phyloP scores from a whole-genome alignment of 2,797 vertebrate species.

The Alfaro cultratus region DNA sequence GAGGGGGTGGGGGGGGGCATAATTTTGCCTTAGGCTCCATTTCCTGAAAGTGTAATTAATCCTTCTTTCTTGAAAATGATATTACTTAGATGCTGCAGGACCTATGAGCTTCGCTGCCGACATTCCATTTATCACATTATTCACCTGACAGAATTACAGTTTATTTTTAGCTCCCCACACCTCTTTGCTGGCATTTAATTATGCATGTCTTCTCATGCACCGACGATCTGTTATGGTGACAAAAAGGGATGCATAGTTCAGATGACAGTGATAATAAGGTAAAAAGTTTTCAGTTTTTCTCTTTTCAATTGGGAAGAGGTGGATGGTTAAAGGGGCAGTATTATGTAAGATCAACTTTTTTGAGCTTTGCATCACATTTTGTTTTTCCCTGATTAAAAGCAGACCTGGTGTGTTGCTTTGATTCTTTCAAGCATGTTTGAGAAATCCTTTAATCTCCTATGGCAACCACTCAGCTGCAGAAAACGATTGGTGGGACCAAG shows the following conservation, averaged over 20 bases:
- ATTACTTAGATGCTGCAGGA: constrained; percentile 75
- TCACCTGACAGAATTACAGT: constrained; percentile 75
- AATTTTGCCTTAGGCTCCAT: constrained; percentile 61
- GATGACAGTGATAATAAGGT: constrained; percentile 22
- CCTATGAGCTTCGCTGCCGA: constrained; percentile 64
- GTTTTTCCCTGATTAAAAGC: too few relatives aligned
- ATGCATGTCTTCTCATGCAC: constrained; percentile 66
- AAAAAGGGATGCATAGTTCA: constrained; percentile 34
- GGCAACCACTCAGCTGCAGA: too few relatives aligned
- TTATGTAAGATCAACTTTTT: too few relatives aligned
- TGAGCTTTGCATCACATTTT: too few relatives aligned
- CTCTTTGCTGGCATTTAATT: constrained; percentile 74
- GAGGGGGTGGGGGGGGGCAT: not conserved
- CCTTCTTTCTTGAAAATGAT: constrained; percentile 78
- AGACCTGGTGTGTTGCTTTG: too few relatives aligned
- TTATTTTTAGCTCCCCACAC: constrained; percentile 78
- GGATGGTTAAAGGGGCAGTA: constrained; percentile 12
- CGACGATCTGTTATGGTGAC: constrained; percentile 58
- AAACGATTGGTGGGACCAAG: too few relatives aligned
- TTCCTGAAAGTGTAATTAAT: constrained; percentile 81
- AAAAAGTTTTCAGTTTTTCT: constrained; percentile 32
- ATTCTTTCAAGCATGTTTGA: too few relatives aligned
- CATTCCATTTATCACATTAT: constrained; percentile 77
- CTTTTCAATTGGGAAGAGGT: not conserved
- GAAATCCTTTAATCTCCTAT: too few relatives aligned